Percentiles rank a stretch among this genome's conserved stretches.
These are phyloP conservation scores for Nestor notabilis DNA, from an alignment of 2,113 vertebrate species.

Conservation along the genomic window DNA sequence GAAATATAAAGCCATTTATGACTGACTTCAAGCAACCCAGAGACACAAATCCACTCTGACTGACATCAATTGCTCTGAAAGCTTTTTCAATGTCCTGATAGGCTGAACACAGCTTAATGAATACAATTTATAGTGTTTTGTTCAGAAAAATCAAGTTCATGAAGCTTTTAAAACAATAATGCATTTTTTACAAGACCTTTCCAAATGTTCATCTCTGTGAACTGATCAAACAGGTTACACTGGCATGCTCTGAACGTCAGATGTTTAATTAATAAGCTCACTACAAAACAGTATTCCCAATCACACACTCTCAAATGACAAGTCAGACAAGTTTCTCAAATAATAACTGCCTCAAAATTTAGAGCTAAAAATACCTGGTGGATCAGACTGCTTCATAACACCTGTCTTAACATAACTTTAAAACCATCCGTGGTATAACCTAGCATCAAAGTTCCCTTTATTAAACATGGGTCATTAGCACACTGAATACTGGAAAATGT, in stretches of 20 bases:
- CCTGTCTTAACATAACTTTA: neutral
- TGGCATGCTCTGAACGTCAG: conserved; percentile 34
- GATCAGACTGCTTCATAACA: conserved; percentile 20
- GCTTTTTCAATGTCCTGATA: conserved; percentile 64
- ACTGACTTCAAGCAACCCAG: conserved; percentile 77
- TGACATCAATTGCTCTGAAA: conserved; percentile 75
- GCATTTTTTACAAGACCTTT: conserved; percentile 45
- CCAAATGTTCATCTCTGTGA: neutral
- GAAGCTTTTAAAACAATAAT: neutral
- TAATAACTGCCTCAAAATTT: conserved; percentile 16
- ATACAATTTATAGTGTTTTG: conserved; percentile 24
- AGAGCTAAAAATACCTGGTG: conserved; percentile 36
- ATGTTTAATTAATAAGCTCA: conserved; percentile 74
- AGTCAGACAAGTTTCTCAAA: conserved; percentile 44
- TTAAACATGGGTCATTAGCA: neutral
- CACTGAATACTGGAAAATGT: neutral
- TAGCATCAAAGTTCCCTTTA: neutral
- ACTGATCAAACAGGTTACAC: conserved; percentile 67
- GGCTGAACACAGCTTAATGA: conserved; percentile 42
- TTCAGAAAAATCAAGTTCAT: conserved; percentile 5
- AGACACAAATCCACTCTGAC: conserved; percentile 69
- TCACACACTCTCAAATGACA: conserved; percentile 2
- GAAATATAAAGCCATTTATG: conserved; percentile 78
- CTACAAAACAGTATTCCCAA: conserved; percentile 7
- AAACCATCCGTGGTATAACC: neutral